These are phyloP conservation scores for Rotaria macrura DNA, from an alignment of 2,888 invertebrate genomes.

Conservation along the genomic window DNA sequence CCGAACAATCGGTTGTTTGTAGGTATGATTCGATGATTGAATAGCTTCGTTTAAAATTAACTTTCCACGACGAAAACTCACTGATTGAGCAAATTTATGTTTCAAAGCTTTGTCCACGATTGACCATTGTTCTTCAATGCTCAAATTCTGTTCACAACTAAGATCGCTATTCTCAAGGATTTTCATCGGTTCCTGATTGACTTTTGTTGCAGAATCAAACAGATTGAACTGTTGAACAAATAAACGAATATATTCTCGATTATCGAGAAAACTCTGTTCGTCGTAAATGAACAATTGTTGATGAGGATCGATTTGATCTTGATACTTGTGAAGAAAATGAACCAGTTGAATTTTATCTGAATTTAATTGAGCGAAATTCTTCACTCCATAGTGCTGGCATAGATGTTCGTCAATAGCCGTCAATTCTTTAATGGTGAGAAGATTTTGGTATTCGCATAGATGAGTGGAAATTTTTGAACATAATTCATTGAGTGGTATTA, in stretches of 20 bases:
- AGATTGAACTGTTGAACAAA: too few species aligned
- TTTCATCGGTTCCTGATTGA: too few species aligned
- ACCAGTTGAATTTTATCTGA: background rate
- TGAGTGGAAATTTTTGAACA: too few species aligned
- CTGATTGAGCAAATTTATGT: background rate
- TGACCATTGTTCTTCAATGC: background rate
- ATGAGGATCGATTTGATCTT: background rate
- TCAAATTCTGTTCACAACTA: too few species aligned
- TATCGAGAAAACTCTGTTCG: too few species aligned
- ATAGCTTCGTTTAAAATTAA: background rate
- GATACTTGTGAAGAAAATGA: background rate
- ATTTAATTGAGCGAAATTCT: background rate
- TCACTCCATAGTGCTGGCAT: background rate
- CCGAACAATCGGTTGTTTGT: background rate
- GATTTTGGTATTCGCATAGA: too few species aligned
- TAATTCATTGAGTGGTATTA: too few species aligned
- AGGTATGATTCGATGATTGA: background rate
- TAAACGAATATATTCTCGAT: too few species aligned
- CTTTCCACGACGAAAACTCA: background rate
- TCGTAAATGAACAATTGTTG: background rate
- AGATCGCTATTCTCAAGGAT: too few species aligned
- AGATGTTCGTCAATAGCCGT: background rate
- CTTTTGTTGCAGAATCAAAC: background rate
- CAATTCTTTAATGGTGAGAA: too few species aligned
- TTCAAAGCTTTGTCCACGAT: background rate